These are phyloP conservation scores for Darevskia mixta DNA, from an alignment of 2,797 vertebrate genomes.

Conservation along the genomic window DNA sequence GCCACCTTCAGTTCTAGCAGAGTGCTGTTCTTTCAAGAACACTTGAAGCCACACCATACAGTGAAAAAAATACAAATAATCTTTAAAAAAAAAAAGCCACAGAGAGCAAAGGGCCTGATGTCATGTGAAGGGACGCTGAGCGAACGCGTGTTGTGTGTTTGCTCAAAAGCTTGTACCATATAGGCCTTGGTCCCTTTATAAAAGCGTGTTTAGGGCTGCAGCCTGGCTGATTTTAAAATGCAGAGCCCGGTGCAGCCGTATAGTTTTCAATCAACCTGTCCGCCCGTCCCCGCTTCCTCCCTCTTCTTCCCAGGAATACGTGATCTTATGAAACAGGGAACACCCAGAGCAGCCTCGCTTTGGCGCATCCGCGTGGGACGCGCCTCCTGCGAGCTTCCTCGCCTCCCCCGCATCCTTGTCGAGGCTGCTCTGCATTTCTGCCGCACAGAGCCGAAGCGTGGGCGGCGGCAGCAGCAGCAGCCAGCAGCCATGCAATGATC, in stretches of 20 bases:
- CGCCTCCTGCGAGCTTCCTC: not conserved
- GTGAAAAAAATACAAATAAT: too few species aligned
- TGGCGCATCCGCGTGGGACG: not conserved
- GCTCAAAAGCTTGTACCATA: not conserved
- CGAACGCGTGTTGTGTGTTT: not conserved
- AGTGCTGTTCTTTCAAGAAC: too few species aligned
- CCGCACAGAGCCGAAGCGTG: not conserved
- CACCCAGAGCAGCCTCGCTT: not conserved
- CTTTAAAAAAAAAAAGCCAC: not conserved
- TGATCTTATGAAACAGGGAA: not conserved
- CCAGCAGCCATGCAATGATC: not conserved
- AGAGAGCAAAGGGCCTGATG: not conserved
- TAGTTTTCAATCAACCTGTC: not conserved
- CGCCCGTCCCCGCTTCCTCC: not conserved
- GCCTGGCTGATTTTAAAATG: too few species aligned
- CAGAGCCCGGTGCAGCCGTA: not conserved
- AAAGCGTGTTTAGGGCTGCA: too few species aligned
- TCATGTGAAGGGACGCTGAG: not conserved
- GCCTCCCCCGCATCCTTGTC: not conserved
- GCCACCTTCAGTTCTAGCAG: too few species aligned
- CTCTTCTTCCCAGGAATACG: not conserved
- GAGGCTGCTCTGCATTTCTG: not conserved
- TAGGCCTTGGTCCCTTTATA: not conserved
- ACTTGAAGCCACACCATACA: too few species aligned
- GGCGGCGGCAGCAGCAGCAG: not conserved